Base-by-base conservation (phyloP, 2,888 invertebrate species). In the Apamea crenata region DNA sequence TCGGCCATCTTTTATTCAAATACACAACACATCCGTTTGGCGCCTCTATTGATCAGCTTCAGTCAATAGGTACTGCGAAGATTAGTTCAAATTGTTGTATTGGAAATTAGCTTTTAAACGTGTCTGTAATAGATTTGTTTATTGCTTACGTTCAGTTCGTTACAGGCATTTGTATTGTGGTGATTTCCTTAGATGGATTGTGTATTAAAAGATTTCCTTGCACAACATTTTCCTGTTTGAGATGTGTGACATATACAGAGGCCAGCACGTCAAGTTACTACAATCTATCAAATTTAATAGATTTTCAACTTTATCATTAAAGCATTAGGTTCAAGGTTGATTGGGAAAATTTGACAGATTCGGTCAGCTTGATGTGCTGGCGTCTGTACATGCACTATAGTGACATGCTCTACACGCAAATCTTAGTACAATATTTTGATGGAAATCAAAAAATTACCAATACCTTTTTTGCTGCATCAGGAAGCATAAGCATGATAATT, bases 1-100 rank as follows among this genome's bases (percentile, higher is more conserved):
- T 92, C 91, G 89, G 91, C 90, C 93, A 93, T 93, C 91, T 94
- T 94, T 91, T 94, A 92, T 93, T 90, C 92, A 94, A 94, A 94
- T 91, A 94, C 91, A 85, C 78, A 93, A 93, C 91, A 93, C 91
- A 93, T 95, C 95, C 94, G 94, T 91, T 93, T 89, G 90, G 89
- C 92, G 90, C 89, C 88, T 90, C 89, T 88, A 92, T 93, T 92
- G 92, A 92, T 92, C 89, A 85, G 87, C 85, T 89, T 87, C 86
- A 89, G 89, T 90, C 89, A 91, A 92, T 91, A 90, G 69, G 69
- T 89, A 77, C 63, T 84, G 80, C 69, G 65, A 78, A 82, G 81
- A 80, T 84, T 83, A 81, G 29, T 74, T 63, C 44, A 77, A 78
- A 78, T 86, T 77, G 69, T 77, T 79, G 68, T 75, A 85, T 74